Evolutionary conservation across 2,113 vertebrate genomes (phyloP), one percentile per base, ranked within the genome.

Genomic region (Martes martes): DNA sequence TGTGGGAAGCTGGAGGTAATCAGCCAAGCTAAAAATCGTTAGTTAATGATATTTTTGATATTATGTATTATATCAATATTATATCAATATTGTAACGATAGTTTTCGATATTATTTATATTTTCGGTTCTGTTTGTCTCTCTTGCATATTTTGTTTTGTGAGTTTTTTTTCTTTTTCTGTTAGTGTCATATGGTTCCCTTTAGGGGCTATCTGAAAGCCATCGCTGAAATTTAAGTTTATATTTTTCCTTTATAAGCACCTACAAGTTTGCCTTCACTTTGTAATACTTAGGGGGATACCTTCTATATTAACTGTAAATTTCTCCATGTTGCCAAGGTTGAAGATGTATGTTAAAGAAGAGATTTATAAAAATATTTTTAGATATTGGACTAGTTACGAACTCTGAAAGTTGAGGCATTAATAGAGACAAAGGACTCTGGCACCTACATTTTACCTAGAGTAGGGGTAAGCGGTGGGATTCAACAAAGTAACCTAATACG

Each of bases 211-310:
- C 15, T 50, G 52, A 94, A 94, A 94, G 26, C 14, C n/a, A 59
- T 33, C 19, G 65, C 28, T 74, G 52, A 73, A 82, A 14, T 86
- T 63, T 83, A 47, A 69, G 83, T 92, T 76, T 45, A 61, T 65
- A 91, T 82, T 79, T 93, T 74, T 73, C 11, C 47, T 93, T 85
- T 73, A 19, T n/a, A 96, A 82, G 36, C 59, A 26, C 33, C 42
- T 24, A 8, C 4, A 81, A 65, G 39, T 57, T 73, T 85, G 28
- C 23, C 52, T 55, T 92, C 9, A 61, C 2, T 42, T 8, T 69
- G 7, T 26, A 82, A 45, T 89, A 76, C 13, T 21, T 67, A 23
- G 19, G 11, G 16, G 45, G 42, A 8, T 63, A 21, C 31, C n/a
- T 26, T 23, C 42, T 89, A 18, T 45, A 28, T 36, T 74, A 92